Conservation (phyloP, 2,888 invertebrate species). For the Thelaira solivaga region DNA sequence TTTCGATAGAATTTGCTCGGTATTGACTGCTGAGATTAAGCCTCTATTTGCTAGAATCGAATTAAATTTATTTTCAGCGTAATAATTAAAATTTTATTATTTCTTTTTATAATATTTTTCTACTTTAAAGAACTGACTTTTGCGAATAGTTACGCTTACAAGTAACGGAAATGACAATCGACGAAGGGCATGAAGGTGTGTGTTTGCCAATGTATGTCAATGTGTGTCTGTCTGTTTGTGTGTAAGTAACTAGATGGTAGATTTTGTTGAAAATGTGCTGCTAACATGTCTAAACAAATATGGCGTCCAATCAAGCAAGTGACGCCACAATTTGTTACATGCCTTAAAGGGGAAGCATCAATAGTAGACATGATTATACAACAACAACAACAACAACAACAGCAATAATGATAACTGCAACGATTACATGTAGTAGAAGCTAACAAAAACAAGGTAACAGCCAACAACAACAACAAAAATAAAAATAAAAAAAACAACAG, state of each 20-base stretch:
- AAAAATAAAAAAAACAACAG: neutral
- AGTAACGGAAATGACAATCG: constrained; percentile 57
- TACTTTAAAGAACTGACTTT: constrained; percentile 15
- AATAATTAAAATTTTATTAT: no score
- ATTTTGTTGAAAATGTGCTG: constrained; percentile 54
- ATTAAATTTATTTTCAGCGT: no score
- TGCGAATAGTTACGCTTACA: neutral
- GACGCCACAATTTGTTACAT: constrained; percentile 62
- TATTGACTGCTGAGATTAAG: no score
- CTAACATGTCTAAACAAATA: constrained; percentile 62
- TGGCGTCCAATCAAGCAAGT: constrained; percentile 63
- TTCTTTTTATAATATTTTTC: neutral
- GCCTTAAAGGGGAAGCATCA: constrained; percentile 60
- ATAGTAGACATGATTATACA: constrained; percentile 64
- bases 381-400: constrained; percentile 42
- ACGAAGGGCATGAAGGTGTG: constrained; percentile 16
- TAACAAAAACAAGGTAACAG: constrained; percentile 41
- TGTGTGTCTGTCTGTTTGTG: neutral
- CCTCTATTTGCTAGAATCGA: no score
- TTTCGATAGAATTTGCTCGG: no score
- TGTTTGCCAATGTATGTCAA: neutral
- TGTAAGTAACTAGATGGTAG: constrained; percentile 25
- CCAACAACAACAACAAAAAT: neutral
- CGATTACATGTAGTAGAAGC: constrained; percentile 24
- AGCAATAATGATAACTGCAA: constrained; percentile 6